Evolutionary conservation across 1,140 invertebrate species (phyloP), one percentile per base, ranked within the genome.

Genomic region (Nylanderia fulva): DNA sequence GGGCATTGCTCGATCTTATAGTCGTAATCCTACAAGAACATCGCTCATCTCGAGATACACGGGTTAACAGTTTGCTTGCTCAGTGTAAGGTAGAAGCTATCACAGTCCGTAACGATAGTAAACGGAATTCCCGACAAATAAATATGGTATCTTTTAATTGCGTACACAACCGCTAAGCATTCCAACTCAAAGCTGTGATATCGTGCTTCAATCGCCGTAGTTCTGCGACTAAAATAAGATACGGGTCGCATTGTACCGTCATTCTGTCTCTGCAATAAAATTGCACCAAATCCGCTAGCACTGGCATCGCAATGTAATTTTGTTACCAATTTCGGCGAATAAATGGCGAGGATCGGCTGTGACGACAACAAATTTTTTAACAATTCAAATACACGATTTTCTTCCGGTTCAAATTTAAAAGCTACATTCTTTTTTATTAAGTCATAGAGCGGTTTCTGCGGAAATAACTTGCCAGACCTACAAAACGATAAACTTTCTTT

Each of bases 391-490:
- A 15, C 21, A 1, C 79, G 15, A 39, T 42, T 27, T n/a, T 24
- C 76, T 24, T 21, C 66, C 1, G 60, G n/a, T 18, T 76, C 68
- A 79, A 91, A 92, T 9, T 21, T 45, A 71, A 91, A 93, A 36
- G 71, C 58, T 13, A 33, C 83, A 61, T 88, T 84, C 56, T 92
- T 92, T 77, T 84, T 90, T 45, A 88, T 60, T 13, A 93, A 60
- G 52, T 91, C 88, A 93, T 58, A 58, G 4, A 58, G 86, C 1
- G 92, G 93, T 83, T 88, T 91, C 91, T 92, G 7, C 92, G 84
- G 75, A 94, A 94, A 86, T 93, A 94, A 93, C 94, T 69, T 0
- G 56, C 56, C 3, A 60, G 24, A 5, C 24, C 21, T 24, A 60
- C 24, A 60, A 60, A 60, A 15, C 91, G 90, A n/a, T 93, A 90